phyloP scores from a whole-genome alignment of 2,888 invertebrate genomes.

The Melinaea menophilus region DNA sequence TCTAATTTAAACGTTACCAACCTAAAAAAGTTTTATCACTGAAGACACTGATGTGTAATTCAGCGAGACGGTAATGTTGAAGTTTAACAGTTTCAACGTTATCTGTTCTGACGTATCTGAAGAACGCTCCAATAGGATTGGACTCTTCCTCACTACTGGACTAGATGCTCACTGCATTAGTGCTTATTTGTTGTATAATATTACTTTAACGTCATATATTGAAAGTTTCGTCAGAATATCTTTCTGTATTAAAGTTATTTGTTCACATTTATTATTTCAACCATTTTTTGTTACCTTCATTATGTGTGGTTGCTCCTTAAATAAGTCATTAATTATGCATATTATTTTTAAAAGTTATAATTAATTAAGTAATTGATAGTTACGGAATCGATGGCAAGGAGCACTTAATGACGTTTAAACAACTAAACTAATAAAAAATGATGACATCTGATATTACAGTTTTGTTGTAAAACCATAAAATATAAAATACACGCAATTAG shows the following conservation, averaged over 20 bases:
- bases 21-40: conserved; percentile 22
- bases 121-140: conserved; percentile 59
- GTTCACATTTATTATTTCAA: conserved; percentile 1
- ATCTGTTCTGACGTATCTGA: conserved; percentile 53
- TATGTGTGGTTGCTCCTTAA: too few relatives aligned
- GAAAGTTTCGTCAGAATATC: conserved; percentile 50
- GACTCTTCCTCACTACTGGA: conserved; percentile 57
- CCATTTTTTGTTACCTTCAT: too few relatives aligned
- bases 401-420: too few relatives aligned
- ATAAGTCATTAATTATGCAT: conserved; percentile 28
- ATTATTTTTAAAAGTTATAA: conserved; percentile 14
- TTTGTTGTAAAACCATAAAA: too few relatives aligned
- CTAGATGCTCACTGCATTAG: conserved; percentile 66
- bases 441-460: too few relatives aligned
- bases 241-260: conserved; percentile 22
- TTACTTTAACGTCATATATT: conserved; percentile 44
- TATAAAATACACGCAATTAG: too few relatives aligned
- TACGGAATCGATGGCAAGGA: too few relatives aligned
- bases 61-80: conserved; percentile 36
- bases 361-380: too few relatives aligned
- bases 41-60: conserved; percentile 3
- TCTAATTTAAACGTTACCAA: background rate
- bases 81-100: conserved; percentile 49
- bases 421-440: too few relatives aligned
- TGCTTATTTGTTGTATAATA: conserved; percentile 68